Percentiles rank a stretch among this genome's conserved stretches.
These are phyloP conservation scores for Nasonia giraulti DNA, from an alignment of 1,140 invertebrate species.

Conservation along the genomic window DNA sequence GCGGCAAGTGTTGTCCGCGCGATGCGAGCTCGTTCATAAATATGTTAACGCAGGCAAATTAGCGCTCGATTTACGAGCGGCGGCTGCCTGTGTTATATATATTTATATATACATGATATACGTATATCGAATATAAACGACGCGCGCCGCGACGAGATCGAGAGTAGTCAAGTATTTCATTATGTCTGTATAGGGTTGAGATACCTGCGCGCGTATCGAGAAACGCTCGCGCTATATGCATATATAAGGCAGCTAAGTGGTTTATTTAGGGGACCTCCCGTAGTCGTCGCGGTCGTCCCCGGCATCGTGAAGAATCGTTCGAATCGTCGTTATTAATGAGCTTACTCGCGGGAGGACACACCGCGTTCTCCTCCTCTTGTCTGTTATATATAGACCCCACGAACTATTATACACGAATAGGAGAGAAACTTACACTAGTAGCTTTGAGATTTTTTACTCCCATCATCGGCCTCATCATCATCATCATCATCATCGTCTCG, in stretches of 20 bases:
- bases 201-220: neutral
- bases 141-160: too few species aligned
- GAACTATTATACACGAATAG: neutral
- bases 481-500: too few species aligned
- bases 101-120: neutral
- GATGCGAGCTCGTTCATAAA: slow-evolving; percentile 25
- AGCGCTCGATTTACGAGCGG: slow-evolving; percentile 1
- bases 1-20: neutral
- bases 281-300: slow-evolving; percentile 1
- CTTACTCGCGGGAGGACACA: slow-evolving; percentile 27
- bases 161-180: slow-evolving; percentile 12
- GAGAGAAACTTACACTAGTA: neutral
- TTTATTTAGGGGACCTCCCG: slow-evolving; percentile 45
- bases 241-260: neutral
- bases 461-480: neutral
- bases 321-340: slow-evolving; percentile 47
- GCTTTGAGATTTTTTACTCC: slow-evolving; percentile 19
- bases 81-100: neutral
- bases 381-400: neutral
- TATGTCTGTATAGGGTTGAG: neutral
- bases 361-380: too few species aligned
- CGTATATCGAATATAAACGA: slow-evolving; percentile 20
- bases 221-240: neutral
- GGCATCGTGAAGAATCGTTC: slow-evolving; percentile 42
- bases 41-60: slow-evolving; percentile 20